Conservation (phyloP, 2,113 vertebrate genomes). For the Eudyptes chrysolophus region DNA sequence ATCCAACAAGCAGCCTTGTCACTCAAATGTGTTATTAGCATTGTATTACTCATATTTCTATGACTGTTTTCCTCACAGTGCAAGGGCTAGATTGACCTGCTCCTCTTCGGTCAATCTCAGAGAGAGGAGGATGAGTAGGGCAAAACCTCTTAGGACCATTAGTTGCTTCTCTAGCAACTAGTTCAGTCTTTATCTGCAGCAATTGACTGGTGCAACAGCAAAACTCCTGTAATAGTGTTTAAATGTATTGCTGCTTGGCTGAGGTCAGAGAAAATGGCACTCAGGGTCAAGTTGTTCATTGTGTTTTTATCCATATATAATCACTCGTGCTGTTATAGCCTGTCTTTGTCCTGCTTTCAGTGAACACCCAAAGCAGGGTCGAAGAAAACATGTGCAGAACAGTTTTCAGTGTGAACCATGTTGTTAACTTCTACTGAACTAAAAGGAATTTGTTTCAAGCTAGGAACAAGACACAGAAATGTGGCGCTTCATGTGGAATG, state of each 20-base stretch:
- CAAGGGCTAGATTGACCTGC: background rate
- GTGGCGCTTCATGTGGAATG: background rate
- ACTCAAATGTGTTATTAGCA: background rate
- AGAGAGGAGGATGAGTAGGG: background rate
- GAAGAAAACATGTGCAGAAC: background rate
- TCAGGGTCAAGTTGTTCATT: background rate
- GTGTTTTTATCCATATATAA: background rate
- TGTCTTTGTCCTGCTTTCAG: background rate
- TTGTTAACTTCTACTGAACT: background rate
- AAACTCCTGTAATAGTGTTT: background rate
- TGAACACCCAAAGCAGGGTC: background rate
- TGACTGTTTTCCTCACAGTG: background rate
- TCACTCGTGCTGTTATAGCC: background rate
- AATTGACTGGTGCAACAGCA: background rate
- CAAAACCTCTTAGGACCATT: background rate
- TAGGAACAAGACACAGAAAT: background rate
- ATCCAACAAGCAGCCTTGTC: background rate
- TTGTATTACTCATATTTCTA: background rate
- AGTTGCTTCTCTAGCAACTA: background rate
- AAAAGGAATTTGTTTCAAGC: background rate
- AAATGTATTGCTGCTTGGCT: background rate
- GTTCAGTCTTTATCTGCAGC: background rate
- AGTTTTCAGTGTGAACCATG: background rate
- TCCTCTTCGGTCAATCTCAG: background rate
- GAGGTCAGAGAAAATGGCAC: background rate